Evolutionary conservation across 2,113 vertebrate species (phyloP).

Genomic region (Myrmophylax atrothorax): DNA sequence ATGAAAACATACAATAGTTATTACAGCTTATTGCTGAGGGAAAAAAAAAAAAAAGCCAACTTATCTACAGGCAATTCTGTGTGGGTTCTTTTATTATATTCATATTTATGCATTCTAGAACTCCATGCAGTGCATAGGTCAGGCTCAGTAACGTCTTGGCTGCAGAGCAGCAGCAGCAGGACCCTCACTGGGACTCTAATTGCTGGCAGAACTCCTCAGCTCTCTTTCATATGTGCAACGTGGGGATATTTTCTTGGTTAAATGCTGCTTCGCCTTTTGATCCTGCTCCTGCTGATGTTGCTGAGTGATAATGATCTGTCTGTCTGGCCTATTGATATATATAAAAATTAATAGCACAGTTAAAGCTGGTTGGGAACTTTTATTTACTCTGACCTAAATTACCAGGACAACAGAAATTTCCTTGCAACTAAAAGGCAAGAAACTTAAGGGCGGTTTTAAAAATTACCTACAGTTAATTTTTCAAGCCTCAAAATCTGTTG

Average conservation of each 20-base stretch:
- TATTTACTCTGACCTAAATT: conserved; percentile 20
- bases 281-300: conserved; percentile 19
- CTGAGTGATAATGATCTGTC: conserved; percentile 23
- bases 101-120: background rate
- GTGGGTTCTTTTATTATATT: conserved; percentile 1
- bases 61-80: background rate
- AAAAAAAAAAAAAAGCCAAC: background rate
- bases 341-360: background rate
- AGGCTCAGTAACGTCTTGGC: conserved; percentile 23
- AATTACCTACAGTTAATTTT: background rate
- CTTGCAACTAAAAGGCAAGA: background rate
- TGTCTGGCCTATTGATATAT: background rate
- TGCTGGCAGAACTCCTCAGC: background rate
- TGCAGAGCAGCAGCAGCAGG: conserved; percentile 11
- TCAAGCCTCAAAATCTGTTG: background rate
- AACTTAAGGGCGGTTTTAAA: conserved; percentile 13
- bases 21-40: background rate
- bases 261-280: conserved; percentile 45
- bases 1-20: background rate
- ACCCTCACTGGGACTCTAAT: conserved; percentile 40
- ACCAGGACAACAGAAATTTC: background rate
- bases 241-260: background rate
- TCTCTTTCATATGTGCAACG: background rate
- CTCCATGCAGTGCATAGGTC: background rate
- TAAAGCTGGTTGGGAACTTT: background rate